Percentiles rank a stretch among this genome's conserved stretches.
These are phyloP conservation scores for Boloria euphrosyne DNA, from an alignment of 2,888 invertebrate genomes.

Conservation along the genomic window DNA sequence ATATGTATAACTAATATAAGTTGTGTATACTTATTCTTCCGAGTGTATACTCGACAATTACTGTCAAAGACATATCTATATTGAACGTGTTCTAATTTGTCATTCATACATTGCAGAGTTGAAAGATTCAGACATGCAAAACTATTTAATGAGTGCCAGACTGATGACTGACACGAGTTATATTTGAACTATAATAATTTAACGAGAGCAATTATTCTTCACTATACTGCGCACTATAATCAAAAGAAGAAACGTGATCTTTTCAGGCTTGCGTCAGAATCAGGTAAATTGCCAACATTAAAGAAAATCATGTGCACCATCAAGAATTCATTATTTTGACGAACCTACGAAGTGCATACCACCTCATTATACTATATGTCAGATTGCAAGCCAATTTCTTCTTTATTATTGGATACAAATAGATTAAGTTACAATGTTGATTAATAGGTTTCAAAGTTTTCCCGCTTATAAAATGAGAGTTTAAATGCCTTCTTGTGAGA, in stretches of 20 bases:
- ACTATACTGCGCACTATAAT: slow-evolving; percentile 51
- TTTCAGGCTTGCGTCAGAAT: slow-evolving; percentile 56
- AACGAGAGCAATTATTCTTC: slow-evolving; percentile 57
- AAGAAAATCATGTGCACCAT: slow-evolving; percentile 51
- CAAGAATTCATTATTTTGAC: slow-evolving; percentile 47
- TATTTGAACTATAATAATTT: slow-evolving; percentile 44
- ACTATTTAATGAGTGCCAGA: slow-evolving; percentile 7
- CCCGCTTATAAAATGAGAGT: slow-evolving; percentile 5
- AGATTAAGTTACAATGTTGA: slow-evolving; percentile 16
- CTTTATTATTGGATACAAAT: slow-evolving; percentile 25
- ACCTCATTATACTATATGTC: slow-evolving; percentile 39
- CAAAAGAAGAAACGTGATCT: slow-evolving; percentile 53
- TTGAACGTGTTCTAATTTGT: background rate
- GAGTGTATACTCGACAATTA: background rate
- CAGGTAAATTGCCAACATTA: slow-evolving; percentile 59
- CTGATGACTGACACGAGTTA: slow-evolving; percentile 15
- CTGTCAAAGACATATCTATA: background rate
- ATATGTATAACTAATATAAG: background rate
- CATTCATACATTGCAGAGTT: background rate
- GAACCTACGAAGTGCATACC: slow-evolving; percentile 39
- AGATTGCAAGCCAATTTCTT: slow-evolving; percentile 36
- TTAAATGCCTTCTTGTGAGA: background rate
- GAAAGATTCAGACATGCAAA: slow-evolving; percentile 1
- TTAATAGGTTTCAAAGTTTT: slow-evolving; percentile 14
- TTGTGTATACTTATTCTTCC: too few relatives aligned